These are phyloP conservation scores for Thalassaphorura encarpata DNA, from an alignment of 1,140 invertebrate genomes.

Conservation along the genomic window DNA sequence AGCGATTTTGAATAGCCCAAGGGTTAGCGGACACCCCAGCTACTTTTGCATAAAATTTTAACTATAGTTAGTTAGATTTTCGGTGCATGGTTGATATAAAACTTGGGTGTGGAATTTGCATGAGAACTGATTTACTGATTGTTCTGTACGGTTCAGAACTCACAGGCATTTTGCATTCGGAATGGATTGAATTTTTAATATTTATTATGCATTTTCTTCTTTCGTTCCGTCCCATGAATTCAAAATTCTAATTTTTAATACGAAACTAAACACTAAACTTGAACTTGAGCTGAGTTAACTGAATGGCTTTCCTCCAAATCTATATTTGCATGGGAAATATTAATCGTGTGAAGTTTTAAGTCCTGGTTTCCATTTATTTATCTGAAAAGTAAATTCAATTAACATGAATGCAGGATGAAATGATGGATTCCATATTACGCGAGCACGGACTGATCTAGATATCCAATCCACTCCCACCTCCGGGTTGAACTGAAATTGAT, in stretches of 20 bases:
- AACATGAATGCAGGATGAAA: slow-evolving; percentile 36
- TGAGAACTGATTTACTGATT: background rate
- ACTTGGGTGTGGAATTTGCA: background rate
- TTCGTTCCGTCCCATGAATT: background rate
- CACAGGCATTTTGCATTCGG: background rate
- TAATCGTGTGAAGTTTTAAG: background rate
- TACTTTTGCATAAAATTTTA: no score
- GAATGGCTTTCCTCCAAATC: background rate
- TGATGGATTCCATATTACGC: slow-evolving; percentile 38
- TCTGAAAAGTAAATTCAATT: background rate
- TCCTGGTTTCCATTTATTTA: background rate
- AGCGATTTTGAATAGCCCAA: no score
- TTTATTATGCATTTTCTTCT: background rate
- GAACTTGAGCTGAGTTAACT: no score
- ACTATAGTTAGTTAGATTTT: no score
- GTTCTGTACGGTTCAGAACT: no score
- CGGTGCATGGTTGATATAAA: background rate
- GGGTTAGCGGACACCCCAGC: no score
- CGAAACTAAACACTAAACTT: background rate
- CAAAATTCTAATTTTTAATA: background rate
- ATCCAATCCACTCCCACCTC: background rate
- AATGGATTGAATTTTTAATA: background rate
- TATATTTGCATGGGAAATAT: background rate
- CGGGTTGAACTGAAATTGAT: background rate
- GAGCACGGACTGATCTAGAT: slow-evolving; percentile 40